A percentile compares a stretch with the other conserved stretches of the same genome.
These are phyloP conservation scores for Rhimphoctona megacephalus DNA, from an alignment of 2,888 invertebrate genomes.

Conservation along the genomic window DNA sequence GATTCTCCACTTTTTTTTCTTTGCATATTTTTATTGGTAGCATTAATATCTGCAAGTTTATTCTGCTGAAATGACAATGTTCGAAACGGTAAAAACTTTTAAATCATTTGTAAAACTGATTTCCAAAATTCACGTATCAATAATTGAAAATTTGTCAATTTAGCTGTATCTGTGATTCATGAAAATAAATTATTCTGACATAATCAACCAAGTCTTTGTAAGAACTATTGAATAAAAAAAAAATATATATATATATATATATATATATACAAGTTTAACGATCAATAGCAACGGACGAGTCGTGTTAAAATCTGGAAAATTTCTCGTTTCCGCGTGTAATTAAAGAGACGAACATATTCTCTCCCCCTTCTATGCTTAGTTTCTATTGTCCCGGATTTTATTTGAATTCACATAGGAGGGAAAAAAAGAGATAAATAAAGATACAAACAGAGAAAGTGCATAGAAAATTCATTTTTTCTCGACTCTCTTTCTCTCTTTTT, in stretches of 20 bases:
- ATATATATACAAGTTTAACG: not conserved
- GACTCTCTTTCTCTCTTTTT: not conserved
- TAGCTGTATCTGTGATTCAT: not conserved
- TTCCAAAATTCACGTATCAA: not conserved
- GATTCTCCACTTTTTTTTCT: not conserved
- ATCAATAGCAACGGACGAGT: not conserved
- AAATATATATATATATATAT: no score
- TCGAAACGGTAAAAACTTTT: not conserved
- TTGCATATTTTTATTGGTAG: not conserved
- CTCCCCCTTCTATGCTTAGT: no score
- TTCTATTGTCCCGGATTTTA: conserved; percentile 10
- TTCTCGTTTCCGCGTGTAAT: not conserved
- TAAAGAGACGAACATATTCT: not conserved
- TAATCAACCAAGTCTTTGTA: not conserved
- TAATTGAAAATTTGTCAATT: not conserved
- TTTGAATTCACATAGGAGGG: conserved; percentile 13
- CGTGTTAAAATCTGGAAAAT: not conserved
- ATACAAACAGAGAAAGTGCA: no score
- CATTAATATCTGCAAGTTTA: not conserved
- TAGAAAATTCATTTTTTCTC: not conserved
- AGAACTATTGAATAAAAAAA: not conserved
- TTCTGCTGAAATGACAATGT: not conserved
- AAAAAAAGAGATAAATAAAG: conserved; percentile 23
- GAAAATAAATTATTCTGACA: not conserved
- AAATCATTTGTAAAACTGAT: not conserved